Evolutionary conservation across 2,797 vertebrate species (phyloP), one percentile per base, ranked within the genome.

Genomic region (Clarias pachynema): DNA sequence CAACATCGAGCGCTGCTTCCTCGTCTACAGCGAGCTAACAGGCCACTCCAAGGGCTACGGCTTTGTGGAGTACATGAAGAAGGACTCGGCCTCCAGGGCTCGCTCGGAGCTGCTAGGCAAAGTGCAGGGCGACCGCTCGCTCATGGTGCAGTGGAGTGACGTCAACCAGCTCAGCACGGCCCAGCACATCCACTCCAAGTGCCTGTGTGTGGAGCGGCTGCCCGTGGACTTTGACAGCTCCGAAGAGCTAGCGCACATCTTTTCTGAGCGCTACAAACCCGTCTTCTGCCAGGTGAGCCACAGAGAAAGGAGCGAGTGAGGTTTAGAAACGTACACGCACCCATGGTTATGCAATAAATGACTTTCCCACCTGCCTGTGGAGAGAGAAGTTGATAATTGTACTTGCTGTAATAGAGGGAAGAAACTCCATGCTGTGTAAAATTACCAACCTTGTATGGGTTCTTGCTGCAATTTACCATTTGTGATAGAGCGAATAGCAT

Each of bases 41-140:
- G 98, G 98, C 29, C 96, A 94, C 84, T 99, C 97, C 89, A 99
- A 99, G 92, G 98, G 98, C 91, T 99, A 99, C 0, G 98, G 98
- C 0, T 99, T 99, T 87, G 98, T 99, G 89, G 98, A 99, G 62
- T 99, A 99, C 90, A 99, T 99, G 98, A 99, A 99, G 93, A 99
- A 99, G 92, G 98, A 99, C 93, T 98, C 97, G 0, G 98, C 98
- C 44, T 98, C 98, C 0, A 95, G 97, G 90, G 98, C 98, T 37
- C 95, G 97, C 7, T 94, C 97, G 63, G 97, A 99, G 89, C 96
- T 99, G 9, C 93, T 99, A 90, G 98, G 98, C 44, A 97, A 96
- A 53, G 96, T 95, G 5, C 84, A 98, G 93, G 97, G 95, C 0
- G 94, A 96, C 34, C 96, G 94, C 60, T 95, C 94, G 0, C 92